A percentile compares a stretch with the other conserved stretches of the same genome.
Conservation (phyloP, 2,797 vertebrate genomes). For the Knipowitschia caucasica region DNA sequence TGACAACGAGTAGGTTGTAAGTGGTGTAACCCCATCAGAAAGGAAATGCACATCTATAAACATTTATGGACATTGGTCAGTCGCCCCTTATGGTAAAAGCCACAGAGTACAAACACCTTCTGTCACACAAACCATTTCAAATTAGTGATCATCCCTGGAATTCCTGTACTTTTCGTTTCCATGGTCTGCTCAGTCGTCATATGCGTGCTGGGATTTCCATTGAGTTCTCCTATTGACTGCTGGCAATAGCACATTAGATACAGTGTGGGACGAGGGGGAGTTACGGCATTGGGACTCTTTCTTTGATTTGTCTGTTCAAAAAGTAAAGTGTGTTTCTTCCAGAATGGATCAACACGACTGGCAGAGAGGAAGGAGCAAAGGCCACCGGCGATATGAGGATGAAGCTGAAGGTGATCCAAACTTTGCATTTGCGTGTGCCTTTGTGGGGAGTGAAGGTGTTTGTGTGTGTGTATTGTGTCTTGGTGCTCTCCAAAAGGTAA, state of each 20-base stretch:
- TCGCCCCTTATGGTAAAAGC: too few species aligned
- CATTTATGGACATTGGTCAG: too few species aligned
- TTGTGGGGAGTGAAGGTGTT: too few species aligned
- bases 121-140: too few species aligned
- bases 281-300: neutral
- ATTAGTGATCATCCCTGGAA: conserved; percentile 1
- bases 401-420: conserved; percentile 44
- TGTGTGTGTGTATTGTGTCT: too few species aligned
- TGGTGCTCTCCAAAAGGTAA: too few species aligned
- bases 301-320: neutral
- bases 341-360: conserved; percentile 66
- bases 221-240: conserved; percentile 54
- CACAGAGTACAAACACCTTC: too few species aligned
- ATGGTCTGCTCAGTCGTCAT: neutral
- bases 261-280: conserved; percentile 12
- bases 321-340: neutral
- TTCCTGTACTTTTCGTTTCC: conserved; percentile 3
- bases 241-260: conserved; percentile 20
- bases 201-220: conserved; percentile 42
- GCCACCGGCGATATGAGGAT: conserved; percentile 51
- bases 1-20: too few species aligned
- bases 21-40: too few species aligned
- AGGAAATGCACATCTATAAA: too few species aligned
- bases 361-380: conserved; percentile 51
- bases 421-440: neutral